A percentile compares a stretch with the other conserved stretches of the same genome.
phyloP scores from a whole-genome alignment of 2,888 invertebrate genomes.

The Elysia crispata region DNA sequence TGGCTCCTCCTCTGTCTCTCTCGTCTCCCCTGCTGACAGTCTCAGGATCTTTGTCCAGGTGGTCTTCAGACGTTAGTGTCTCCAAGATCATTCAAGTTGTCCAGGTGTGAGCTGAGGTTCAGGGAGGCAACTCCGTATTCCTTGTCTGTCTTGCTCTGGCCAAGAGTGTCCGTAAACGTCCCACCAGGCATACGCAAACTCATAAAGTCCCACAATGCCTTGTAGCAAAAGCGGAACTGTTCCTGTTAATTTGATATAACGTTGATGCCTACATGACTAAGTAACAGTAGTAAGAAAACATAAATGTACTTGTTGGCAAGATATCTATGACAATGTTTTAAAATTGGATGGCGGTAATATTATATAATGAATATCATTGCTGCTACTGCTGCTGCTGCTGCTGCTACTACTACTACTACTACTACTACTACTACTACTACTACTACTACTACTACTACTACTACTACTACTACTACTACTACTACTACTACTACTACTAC shows the following conservation, averaged over 20 bases:
- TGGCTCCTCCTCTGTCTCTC: too few relatives aligned
- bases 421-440: slow-evolving; percentile 9
- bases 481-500: background rate
- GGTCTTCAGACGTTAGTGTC: background rate
- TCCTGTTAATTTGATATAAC: too few relatives aligned
- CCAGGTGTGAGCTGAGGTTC: slow-evolving; percentile 60
- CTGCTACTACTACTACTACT: slow-evolving; percentile 4
- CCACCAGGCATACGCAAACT: slow-evolving; percentile 67
- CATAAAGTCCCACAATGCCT: slow-evolving; percentile 71
- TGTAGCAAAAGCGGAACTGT: slow-evolving; percentile 75
- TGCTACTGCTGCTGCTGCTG: background rate
- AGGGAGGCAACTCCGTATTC: slow-evolving; percentile 60
- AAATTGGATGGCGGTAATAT: too few relatives aligned
- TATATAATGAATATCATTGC: background rate
- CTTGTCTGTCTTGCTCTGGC: slow-evolving; percentile 57
- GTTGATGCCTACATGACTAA: too few relatives aligned
- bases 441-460: slow-evolving; percentile 9
- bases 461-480: background rate
- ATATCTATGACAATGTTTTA: too few relatives aligned
- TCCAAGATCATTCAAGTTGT: background rate
- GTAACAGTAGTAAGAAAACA: too few relatives aligned
- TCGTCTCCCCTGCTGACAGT: background rate
- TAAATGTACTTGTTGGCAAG: too few relatives aligned
- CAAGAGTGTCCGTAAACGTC: slow-evolving; percentile 65
- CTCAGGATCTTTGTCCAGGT: background rate